Conservation (phyloP, 2,888 invertebrate species). For the Epicampocera succincta region DNA sequence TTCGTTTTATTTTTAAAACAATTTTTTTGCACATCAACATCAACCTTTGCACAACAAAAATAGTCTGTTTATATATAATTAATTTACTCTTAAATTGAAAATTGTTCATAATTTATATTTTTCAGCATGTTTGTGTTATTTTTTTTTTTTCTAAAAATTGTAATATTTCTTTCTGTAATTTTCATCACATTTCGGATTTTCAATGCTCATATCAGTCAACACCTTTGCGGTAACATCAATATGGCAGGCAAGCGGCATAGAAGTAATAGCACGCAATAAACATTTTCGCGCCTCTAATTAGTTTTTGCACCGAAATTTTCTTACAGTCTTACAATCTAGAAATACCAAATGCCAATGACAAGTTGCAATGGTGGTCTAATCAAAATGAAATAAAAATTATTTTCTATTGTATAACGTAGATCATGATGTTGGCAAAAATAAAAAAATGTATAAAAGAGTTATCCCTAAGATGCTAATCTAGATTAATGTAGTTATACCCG, state of each 20-base stretch:
- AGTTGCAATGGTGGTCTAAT: neutral
- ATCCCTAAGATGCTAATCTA: too few relatives aligned
- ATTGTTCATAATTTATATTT: slow-evolving; percentile 6
- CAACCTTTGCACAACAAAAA: slow-evolving; percentile 29
- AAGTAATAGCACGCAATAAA: slow-evolving; percentile 36
- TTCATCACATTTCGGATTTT: slow-evolving; percentile 45
- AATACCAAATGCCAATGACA: neutral
- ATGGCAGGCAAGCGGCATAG: slow-evolving; percentile 28
- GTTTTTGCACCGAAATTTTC: slow-evolving; percentile 31
- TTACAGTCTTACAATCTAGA: slow-evolving; percentile 11
- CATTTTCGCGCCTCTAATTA: slow-evolving; percentile 56
- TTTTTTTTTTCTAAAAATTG: slow-evolving; percentile 36
- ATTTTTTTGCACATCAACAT: neutral
- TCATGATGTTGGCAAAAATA: too few relatives aligned
- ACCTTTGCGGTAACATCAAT: slow-evolving; percentile 43
- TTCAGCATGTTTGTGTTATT: slow-evolving; percentile 25
- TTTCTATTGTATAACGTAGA: neutral
- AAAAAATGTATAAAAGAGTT: too few relatives aligned
- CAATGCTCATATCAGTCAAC: slow-evolving; percentile 55
- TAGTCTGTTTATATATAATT: slow-evolving; percentile 39
- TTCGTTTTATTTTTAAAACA: slow-evolving; percentile 36
- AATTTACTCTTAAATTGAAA: slow-evolving; percentile 32
- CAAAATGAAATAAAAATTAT: neutral
- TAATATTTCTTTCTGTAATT: slow-evolving; percentile 27
- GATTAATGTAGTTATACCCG: too few relatives aligned